Conservation (phyloP, 2,113 vertebrate genomes). For the Tonatia bakeri region DNA sequence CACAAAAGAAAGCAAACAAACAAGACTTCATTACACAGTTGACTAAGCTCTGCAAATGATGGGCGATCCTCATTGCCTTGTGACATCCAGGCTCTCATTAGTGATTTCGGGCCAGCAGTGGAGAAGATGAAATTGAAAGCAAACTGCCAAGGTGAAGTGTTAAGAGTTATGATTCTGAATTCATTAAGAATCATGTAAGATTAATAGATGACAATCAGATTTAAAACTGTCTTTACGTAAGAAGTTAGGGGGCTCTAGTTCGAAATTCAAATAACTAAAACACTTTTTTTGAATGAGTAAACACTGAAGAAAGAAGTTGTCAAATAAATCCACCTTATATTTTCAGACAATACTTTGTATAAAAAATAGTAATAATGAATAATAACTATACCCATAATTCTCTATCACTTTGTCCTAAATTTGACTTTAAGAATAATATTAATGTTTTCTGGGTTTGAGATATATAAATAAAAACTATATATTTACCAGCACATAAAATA, state of each 20-base stretch:
- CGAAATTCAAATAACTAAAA: constrained; percentile 52
- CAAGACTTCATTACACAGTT: constrained; percentile 75
- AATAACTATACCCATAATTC: constrained; percentile 72
- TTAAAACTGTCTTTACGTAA: constrained; percentile 70
- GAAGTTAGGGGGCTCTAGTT: constrained; percentile 56
- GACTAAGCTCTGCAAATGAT: constrained; percentile 52
- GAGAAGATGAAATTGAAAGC: constrained; percentile 56
- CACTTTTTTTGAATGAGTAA: neutral
- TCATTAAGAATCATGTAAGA: constrained; percentile 65
- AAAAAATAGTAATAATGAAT: constrained; percentile 65
- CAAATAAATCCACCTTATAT: constrained; percentile 72
- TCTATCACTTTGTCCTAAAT: constrained; percentile 79
- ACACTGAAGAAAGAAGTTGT: constrained; percentile 56
- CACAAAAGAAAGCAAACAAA: constrained; percentile 70
- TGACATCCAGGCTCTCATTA: constrained; percentile 64
- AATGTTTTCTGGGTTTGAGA: constrained; percentile 68
- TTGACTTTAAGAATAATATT: constrained; percentile 76
- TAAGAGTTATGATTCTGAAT: constrained; percentile 62
- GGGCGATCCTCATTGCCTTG: constrained; percentile 34
- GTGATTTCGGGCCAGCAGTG: constrained; percentile 60
- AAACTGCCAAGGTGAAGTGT: constrained; percentile 69
- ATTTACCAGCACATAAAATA: constrained; percentile 73
- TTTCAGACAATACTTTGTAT: constrained; percentile 69
- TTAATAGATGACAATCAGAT: constrained; percentile 61
- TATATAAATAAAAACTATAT: constrained; percentile 73